Percentiles rank a stretch among this genome's conserved stretches.
phyloP scores from a whole-genome alignment of 1,140 invertebrate genomes.

The Frieseomelitta varia region DNA sequence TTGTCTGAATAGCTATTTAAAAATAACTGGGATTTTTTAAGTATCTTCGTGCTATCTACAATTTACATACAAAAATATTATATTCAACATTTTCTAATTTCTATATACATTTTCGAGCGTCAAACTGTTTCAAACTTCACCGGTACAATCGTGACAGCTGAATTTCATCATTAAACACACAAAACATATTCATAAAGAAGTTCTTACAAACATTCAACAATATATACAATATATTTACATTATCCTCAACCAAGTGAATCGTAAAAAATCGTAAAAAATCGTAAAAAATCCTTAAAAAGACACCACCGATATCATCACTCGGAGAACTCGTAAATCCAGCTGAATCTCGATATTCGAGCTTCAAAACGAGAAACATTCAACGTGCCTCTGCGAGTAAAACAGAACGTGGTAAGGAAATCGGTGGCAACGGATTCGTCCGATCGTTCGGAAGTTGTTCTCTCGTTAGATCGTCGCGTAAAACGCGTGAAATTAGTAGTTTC shows the following conservation, averaged over 20 bases:
- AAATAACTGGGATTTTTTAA: too few relatives aligned
- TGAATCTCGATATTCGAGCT: too few relatives aligned
- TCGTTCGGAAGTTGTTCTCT: constrained; percentile 21
- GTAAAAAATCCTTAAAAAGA: background rate
- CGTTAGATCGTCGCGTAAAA: background rate
- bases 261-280: background rate
- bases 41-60: too few relatives aligned
- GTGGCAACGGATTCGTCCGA: background rate
- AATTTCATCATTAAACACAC: too few relatives aligned
- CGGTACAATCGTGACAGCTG: too few relatives aligned
- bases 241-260: background rate
- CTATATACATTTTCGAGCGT: too few relatives aligned
- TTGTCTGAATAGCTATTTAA: too few relatives aligned
- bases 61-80: too few relatives aligned
- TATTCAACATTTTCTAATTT: too few relatives aligned
- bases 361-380: background rate
- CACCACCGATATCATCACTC: background rate
- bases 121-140: too few relatives aligned
- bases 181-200: too few relatives aligned
- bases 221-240: background rate
- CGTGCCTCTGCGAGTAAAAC: background rate
- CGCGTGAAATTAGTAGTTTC: constrained; percentile 35
- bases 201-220: too few relatives aligned
- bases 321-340: background rate
- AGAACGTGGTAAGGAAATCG: background rate